Percentiles rank a stretch among this genome's conserved stretches.
These are phyloP conservation scores for Heteromyza rotundicornis DNA, from an alignment of 2,888 invertebrate genomes.

Conservation along the genomic window DNA sequence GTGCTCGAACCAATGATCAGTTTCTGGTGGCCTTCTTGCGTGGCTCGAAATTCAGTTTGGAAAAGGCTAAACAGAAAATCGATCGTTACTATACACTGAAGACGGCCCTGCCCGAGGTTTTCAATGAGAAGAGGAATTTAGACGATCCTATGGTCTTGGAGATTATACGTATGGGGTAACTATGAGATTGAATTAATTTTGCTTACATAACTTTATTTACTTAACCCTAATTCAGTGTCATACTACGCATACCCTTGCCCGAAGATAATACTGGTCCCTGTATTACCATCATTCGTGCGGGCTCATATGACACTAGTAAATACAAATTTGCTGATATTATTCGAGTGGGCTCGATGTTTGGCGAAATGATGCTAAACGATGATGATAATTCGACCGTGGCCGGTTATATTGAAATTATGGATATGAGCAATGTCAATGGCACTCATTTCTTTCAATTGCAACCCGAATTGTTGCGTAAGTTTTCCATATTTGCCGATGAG, in stretches of 20 bases:
- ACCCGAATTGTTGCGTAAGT: slow-evolving; percentile 68
- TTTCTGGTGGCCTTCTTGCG: slow-evolving; percentile 65
- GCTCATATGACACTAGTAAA: slow-evolving; percentile 64
- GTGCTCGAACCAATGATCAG: slow-evolving; percentile 61
- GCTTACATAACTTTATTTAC: background rate
- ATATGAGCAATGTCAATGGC: slow-evolving; percentile 66
- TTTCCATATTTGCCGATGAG: slow-evolving; percentile 67
- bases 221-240: slow-evolving; percentile 36
- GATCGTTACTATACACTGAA: slow-evolving; percentile 68
- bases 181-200: too few species aligned
- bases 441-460: slow-evolving; percentile 68
- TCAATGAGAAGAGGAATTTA: slow-evolving; percentile 54
- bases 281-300: slow-evolving; percentile 65
- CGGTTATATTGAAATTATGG: slow-evolving; percentile 67
- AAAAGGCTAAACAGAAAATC: slow-evolving; percentile 66
- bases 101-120: slow-evolving; percentile 69
- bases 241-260: slow-evolving; percentile 53
- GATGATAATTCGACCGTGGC: slow-evolving; percentile 69
- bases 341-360: slow-evolving; percentile 68
- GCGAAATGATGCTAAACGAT: slow-evolving; percentile 69
- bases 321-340: slow-evolving; percentile 66
- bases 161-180: slow-evolving; percentile 56
- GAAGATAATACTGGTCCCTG: slow-evolving; percentile 63
- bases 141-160: slow-evolving; percentile 50
- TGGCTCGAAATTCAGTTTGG: slow-evolving; percentile 66